Evolutionary conservation across 2,888 invertebrate species (phyloP).

Genomic region (Drosophila neonasuta): DNA sequence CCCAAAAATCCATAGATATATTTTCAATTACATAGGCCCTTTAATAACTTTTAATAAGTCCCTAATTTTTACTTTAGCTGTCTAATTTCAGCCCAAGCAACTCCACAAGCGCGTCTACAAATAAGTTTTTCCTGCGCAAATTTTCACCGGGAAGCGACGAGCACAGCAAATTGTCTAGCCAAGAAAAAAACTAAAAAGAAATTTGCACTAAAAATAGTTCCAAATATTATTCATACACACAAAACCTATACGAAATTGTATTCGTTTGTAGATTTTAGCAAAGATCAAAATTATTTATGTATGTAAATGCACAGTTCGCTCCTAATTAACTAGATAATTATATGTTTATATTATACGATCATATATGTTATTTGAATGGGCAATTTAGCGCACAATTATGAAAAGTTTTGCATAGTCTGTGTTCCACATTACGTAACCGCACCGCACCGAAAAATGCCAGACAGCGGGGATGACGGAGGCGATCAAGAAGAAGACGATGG

Average conservation of each 20-base stretch:
- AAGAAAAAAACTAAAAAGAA: constrained; percentile 11
- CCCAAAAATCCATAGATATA: too few relatives aligned
- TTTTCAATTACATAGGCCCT: not conserved
- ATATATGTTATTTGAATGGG: constrained; percentile 22
- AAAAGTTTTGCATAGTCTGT: constrained; percentile 48
- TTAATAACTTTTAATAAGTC: not conserved
- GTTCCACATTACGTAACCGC: constrained; percentile 68
- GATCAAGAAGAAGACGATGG: constrained; percentile 14
- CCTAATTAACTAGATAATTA: constrained; percentile 41
- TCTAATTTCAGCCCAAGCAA: constrained; percentile 16
- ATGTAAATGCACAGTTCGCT: constrained; percentile 22
- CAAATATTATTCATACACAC: constrained; percentile 69
- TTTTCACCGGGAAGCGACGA: constrained; percentile 43
- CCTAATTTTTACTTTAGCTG: not conserved
- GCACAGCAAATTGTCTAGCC: constrained; percentile 37
- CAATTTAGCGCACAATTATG: constrained; percentile 56
- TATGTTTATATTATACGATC: constrained; percentile 16
- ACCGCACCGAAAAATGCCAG: constrained; percentile 34
- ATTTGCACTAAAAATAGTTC: constrained; percentile 72
- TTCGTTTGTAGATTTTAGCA: constrained; percentile 12
- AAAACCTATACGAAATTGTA: constrained; percentile 50
- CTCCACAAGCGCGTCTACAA: constrained; percentile 18
- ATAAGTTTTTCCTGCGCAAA: constrained; percentile 32
- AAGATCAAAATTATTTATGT: constrained; percentile 23
- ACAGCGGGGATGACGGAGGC: constrained; percentile 7